Conservation (phyloP, 2,113 vertebrate genomes). For the Crocuta crocuta region DNA sequence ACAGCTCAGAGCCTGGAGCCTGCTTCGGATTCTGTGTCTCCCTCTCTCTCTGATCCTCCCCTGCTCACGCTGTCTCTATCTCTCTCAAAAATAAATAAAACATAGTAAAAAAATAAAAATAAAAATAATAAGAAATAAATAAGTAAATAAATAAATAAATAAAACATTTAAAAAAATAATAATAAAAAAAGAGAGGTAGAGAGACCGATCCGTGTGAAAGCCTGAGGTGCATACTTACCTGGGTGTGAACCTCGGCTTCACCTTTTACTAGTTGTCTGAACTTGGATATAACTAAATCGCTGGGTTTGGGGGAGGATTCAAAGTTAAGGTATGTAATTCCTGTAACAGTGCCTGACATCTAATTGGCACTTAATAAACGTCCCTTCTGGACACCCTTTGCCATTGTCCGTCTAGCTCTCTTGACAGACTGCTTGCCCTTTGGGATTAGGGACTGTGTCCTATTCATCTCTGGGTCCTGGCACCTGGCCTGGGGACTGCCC, state of each 20-base stretch:
- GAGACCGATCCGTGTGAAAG: rapidly evolving
- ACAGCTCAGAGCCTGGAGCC: no score
- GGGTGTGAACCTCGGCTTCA: not conserved
- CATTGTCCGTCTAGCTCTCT: not conserved
- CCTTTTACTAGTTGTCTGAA: not conserved
- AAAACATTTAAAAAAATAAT: no score
- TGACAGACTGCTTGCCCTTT: not conserved
- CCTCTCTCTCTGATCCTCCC: no score
- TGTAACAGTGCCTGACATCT: not conserved
- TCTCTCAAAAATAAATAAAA: no score
- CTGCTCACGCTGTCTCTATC: no score
- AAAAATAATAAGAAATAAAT: no score
- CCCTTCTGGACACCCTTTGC: not conserved
- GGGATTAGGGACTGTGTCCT: not conserved
- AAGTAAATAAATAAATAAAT: no score
- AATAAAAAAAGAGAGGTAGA: not conserved
- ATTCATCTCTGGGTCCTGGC: not conserved
- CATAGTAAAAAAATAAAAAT: no score
- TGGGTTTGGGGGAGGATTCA: not conserved
- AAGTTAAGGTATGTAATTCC: not conserved
- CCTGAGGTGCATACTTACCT: not conserved
- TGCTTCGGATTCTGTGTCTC: no score
- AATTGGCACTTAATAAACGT: not conserved
- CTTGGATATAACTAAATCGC: not conserved
- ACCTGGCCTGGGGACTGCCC: not conserved